These are phyloP conservation scores for Takifugu bimaculatus DNA, from an alignment of 2,113 vertebrate species.

Conservation along the genomic window DNA sequence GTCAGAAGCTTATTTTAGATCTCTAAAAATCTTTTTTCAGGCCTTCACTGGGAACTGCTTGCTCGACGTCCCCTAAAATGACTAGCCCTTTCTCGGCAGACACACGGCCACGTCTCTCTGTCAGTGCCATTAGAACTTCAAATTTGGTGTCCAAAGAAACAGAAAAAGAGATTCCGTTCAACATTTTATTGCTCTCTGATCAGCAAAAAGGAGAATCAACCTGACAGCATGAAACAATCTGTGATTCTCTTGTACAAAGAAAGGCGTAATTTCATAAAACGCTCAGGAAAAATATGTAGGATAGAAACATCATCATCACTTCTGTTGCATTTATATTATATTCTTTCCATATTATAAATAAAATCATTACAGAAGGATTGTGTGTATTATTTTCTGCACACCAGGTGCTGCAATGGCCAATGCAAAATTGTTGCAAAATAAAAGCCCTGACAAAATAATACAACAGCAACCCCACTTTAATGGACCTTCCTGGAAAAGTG, in stretches of 20 bases:
- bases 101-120: background rate
- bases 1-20: slow-evolving; percentile 34
- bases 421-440: slow-evolving; percentile 54
- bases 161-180: slow-evolving; percentile 1
- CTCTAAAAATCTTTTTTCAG: slow-evolving; percentile 14
- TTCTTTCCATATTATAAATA: slow-evolving; percentile 70
- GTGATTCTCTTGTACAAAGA: slow-evolving; percentile 65
- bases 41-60: background rate
- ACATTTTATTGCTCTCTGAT: slow-evolving; percentile 68
- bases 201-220: slow-evolving; percentile 69
- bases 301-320: slow-evolving; percentile 69
- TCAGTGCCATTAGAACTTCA: background rate
- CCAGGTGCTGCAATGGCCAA: slow-evolving; percentile 73
- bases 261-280: slow-evolving; percentile 61
- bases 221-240: slow-evolving; percentile 52
- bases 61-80: slow-evolving; percentile 1
- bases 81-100: slow-evolving; percentile 14
- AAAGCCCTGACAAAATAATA: slow-evolving; percentile 49
- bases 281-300: slow-evolving; percentile 68
- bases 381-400: slow-evolving; percentile 65
- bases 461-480: slow-evolving; percentile 42
- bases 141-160: slow-evolving; percentile 18
- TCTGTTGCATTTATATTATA: slow-evolving; percentile 69
- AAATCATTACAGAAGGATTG: slow-evolving; percentile 58
- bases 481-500: slow-evolving; percentile 29